Percentiles rank a stretch among this genome's conserved stretches.
Evolutionary conservation across 2,113 vertebrate species (phyloP).

Genomic region (Mixornis gularis): DNA sequence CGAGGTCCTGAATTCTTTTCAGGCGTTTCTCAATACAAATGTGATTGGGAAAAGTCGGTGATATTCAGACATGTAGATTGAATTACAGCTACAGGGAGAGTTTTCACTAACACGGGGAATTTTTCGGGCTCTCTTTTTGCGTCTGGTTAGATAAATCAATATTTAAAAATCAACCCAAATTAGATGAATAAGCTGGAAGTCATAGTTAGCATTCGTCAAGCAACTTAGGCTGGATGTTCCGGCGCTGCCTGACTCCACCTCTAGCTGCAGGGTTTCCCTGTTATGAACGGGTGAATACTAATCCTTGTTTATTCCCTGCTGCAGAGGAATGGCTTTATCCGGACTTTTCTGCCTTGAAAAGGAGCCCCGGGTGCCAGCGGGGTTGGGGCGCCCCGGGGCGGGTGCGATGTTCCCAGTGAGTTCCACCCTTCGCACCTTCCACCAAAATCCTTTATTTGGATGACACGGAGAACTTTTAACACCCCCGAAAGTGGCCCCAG

Average conservation of each 20-base stretch:
- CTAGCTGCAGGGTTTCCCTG: conserved; percentile 47
- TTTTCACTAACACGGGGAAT: not conserved
- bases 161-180: conserved; percentile 43
- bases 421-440: fast-evolving
- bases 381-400: not conserved
- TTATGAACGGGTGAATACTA: conserved; percentile 29
- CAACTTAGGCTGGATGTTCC: conserved; percentile 19
- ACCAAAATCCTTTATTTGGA: not conserved
- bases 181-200: conserved; percentile 46
- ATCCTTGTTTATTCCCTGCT: conserved; percentile 26
- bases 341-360: not conserved
- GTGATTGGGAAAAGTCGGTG: not conserved
- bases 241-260: conserved; percentile 20
- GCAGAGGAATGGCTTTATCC: not conserved
- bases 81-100: not conserved
- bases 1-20: not conserved
- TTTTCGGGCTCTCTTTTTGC: not conserved
- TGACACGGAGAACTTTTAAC: not conserved
- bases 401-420: fast-evolving
- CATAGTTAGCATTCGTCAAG: conserved; percentile 34
- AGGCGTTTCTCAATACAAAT: not conserved
- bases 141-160: conserved; percentile 26
- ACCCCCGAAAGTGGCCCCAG: not conserved
- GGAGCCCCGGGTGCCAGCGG: not conserved
- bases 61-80: not conserved